These are phyloP conservation scores for Ataeniobius toweri DNA, from an alignment of 2,797 vertebrate genomes.

Conservation along the genomic window DNA sequence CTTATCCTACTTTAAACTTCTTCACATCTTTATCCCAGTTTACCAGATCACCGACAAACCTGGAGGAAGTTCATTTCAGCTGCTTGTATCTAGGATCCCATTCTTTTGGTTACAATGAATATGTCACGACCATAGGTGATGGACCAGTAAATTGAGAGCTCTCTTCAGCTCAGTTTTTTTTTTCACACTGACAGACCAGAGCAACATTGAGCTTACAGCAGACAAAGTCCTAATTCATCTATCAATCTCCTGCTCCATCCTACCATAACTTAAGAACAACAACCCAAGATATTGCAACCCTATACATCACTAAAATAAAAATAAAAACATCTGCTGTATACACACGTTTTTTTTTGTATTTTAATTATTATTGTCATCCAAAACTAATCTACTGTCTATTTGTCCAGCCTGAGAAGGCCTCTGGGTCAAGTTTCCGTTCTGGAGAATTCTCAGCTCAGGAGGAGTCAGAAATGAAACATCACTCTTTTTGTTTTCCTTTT, in stretches of 20 bases:
- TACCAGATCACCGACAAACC: too few relatives aligned
- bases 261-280: neutral
- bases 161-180: neutral
- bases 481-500: conserved; percentile 46
- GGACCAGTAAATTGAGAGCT: neutral
- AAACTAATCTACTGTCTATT: conserved; percentile 85
- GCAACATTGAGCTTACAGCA: neutral
- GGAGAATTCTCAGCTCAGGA: conserved; percentile 72
- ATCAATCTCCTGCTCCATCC: neutral
- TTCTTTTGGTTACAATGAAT: neutral
- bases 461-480: conserved; percentile 70
- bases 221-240: neutral
- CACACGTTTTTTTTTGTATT: conserved; percentile 62
- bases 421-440: conserved; percentile 79
- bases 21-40: neutral
- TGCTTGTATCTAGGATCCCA: neutral
- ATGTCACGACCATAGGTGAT: neutral
- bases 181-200: neutral
- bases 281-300: neutral
- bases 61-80: too few relatives aligned
- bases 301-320: conserved; percentile 2
- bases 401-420: conserved; percentile 77
- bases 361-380: conserved; percentile 70
- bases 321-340: conserved; percentile 70
- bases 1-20: neutral